phyloP scores from a whole-genome alignment of 2,888 invertebrate genomes.

The Yponomeuta plumbellus region DNA sequence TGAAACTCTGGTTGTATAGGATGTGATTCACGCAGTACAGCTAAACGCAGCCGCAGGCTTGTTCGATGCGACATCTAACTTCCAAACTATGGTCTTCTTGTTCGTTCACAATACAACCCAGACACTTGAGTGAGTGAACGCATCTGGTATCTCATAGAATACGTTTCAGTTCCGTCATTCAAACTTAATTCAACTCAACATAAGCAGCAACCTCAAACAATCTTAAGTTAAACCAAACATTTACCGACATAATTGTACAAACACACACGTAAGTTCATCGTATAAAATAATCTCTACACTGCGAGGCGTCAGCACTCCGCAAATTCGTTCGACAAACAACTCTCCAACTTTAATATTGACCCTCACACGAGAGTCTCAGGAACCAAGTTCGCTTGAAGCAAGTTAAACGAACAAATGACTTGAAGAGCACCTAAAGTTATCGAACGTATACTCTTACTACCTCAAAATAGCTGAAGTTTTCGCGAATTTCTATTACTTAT shows the following conservation, averaged over 20 bases:
- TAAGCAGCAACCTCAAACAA: neutral
- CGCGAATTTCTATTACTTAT: conserved; percentile 23
- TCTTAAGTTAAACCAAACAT: conserved; percentile 6
- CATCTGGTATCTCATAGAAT: neutral
- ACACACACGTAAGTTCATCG: conserved; percentile 8
- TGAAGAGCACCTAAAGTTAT: conserved; percentile 62
- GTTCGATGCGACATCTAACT: no score
- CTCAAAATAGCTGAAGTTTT: conserved; percentile 64
- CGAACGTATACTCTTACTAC: conserved; percentile 69
- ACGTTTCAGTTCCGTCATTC: neutral
- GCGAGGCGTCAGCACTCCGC: conserved; percentile 37
- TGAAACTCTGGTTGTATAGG: no score
- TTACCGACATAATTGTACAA: neutral
- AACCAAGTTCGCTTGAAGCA: conserved; percentile 27
- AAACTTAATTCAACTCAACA: neutral
- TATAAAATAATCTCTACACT: conserved; percentile 4
- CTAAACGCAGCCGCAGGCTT: no score
- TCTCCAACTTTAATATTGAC: conserved; percentile 26
- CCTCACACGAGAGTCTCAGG: conserved; percentile 25
- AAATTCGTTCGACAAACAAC: conserved; percentile 36
- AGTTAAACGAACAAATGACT: conserved; percentile 47
- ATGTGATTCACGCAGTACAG: no score
- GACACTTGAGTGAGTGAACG: no score
- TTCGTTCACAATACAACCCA: no score
- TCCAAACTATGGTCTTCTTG: no score